Evolutionary conservation across 2,888 invertebrate species (phyloP), one percentile per base, ranked within the genome.

Genomic region (Drosophila quasianomalipes): DNA sequence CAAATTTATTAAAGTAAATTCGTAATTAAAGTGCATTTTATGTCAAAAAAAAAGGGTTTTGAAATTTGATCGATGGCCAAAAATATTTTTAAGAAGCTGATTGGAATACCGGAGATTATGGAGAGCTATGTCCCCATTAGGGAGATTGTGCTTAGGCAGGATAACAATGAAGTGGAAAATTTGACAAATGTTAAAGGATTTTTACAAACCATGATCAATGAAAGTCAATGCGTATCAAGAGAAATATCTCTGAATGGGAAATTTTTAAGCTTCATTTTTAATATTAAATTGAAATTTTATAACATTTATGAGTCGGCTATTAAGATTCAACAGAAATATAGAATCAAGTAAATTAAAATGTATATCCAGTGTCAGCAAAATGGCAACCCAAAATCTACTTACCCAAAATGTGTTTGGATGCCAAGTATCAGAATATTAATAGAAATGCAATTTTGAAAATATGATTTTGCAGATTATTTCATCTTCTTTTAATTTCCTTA

Each of bases 81-180:
- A 31, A 31, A 31, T 31, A 31, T 31, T 31, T 9, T 31, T 7
- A 31, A 92, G 66, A 89, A 96, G 62, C 87, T 96, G 69, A 93
- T 83, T 54, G 90, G 92, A 3, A 91, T 92, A 55, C 92, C 92
- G 1, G 92, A 92, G 39, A 65, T 93, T 10, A 37, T 61, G 5
- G 77, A 86, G 65, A 94, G 94, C 37, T 92, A 96, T 80, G 93
- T 96, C 73, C 94, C 94, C 79, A 94, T 96, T 44, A 95, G 95
- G 12, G 94, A 95, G 91, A 94, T 96, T 89, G 94, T 94, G 91
- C 96, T 96, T 90, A 93, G 96, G 62, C 96, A 96, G 94, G 96
- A 96, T 57, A 95, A 95, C 63, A 96, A 96, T n/a, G 96, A 96
- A 35, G 96, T 96, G 6, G 96, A 96, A 96, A 41, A 96, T 96